Percentiles rank a stretch among this genome's conserved stretches.
Conservation (phyloP, 1,140 invertebrate species). For the Pantala flavescens region DNA sequence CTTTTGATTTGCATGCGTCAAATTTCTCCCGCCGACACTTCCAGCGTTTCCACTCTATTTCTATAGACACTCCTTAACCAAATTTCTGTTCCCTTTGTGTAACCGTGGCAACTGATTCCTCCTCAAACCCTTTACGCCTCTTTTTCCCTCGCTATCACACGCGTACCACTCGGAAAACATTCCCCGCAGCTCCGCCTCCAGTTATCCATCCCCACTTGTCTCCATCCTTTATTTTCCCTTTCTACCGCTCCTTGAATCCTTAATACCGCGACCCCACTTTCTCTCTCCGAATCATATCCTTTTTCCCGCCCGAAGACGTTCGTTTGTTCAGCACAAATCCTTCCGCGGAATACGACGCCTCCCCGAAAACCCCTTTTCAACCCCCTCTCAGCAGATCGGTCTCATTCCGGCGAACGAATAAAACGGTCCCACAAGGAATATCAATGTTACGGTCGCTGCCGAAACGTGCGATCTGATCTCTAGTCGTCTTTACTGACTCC, state of each 20-base stretch:
- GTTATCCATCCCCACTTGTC: conserved; percentile 8
- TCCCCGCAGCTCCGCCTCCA: background rate
- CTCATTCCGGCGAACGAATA: background rate
- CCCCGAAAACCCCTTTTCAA: background rate
- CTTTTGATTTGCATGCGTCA: conserved; percentile 1
- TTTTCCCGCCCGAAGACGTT: background rate
- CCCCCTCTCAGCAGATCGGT: background rate
- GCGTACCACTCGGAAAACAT: conserved; percentile 8
- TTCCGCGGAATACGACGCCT: background rate
- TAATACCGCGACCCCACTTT: background rate
- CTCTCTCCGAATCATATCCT: background rate
- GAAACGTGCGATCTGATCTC: conserved; percentile 7
- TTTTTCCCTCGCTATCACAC: background rate
- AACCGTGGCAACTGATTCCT: background rate
- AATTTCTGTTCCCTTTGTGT: conserved; percentile 2
- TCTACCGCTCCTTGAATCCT: background rate
- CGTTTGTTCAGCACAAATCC: conserved; percentile 4
- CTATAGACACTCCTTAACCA: conserved; percentile 9
- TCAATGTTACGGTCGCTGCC: background rate
- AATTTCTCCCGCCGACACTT: background rate
- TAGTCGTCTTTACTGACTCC: background rate
- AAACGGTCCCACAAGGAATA: conserved; percentile 8
- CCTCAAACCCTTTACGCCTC: background rate
- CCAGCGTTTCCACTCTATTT: background rate
- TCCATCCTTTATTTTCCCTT: conserved; percentile 1